Conservation (phyloP, 2,113 vertebrate genomes). For the Muntiacus reevesi region DNA sequence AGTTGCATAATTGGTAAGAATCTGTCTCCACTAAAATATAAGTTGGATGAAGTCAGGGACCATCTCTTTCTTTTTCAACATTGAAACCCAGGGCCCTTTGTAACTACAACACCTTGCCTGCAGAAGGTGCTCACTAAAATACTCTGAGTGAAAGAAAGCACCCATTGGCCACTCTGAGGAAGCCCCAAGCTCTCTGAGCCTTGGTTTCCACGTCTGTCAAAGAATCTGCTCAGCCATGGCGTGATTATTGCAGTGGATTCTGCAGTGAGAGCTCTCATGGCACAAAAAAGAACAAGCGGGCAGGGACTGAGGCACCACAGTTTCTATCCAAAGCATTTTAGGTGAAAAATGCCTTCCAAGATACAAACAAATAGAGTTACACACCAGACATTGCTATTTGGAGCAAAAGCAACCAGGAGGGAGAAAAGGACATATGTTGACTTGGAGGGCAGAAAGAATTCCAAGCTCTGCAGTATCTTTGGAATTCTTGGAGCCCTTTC, state of each 20-base stretch:
- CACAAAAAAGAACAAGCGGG: neutral
- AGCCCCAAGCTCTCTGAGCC: neutral
- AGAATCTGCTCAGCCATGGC: neutral
- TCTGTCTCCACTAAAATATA: neutral
- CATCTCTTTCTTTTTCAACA: neutral
- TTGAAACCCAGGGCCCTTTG: neutral
- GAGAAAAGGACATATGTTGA: neutral
- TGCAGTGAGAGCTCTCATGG: neutral
- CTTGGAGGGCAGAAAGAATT: neutral
- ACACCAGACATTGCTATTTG: neutral
- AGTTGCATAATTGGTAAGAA: neutral
- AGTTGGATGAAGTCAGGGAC: neutral
- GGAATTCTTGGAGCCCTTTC: neutral
- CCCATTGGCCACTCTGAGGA: neutral
- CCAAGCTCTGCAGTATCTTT: neutral
- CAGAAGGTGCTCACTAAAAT: neutral
- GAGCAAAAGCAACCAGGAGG: neutral
- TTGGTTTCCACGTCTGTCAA: neutral
- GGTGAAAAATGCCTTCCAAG: neutral
- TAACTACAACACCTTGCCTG: neutral
- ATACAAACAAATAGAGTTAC: neutral
- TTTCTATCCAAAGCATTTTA: neutral
- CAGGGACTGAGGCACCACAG: neutral
- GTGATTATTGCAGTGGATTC: neutral
- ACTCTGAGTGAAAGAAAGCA: neutral